phyloP scores from a whole-genome alignment of 2,113 vertebrate species.

The Fregetta grallaria region DNA sequence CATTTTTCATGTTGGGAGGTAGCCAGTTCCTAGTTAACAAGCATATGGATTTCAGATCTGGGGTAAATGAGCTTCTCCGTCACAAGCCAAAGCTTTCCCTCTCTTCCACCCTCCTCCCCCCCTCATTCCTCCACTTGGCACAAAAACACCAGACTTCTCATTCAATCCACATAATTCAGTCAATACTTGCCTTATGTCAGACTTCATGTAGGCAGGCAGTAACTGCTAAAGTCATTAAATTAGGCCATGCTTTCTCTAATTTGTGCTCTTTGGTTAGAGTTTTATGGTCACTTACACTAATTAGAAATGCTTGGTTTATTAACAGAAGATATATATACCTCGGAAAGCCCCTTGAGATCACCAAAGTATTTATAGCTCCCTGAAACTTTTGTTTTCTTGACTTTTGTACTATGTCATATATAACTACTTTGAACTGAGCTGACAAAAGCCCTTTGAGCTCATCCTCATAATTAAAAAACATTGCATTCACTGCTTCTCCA shows the following conservation, averaged over 20 bases:
- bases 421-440: neutral
- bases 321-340: neutral
- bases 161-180: constrained; percentile 35
- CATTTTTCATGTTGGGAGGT: constrained; percentile 50
- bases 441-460: neutral
- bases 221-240: constrained; percentile 57
- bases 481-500: neutral
- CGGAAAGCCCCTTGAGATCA: neutral
- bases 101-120: neutral
- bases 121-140: neutral
- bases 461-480: neutral
- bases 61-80: constrained; percentile 40
- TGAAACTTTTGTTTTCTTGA: neutral
- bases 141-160: neutral
- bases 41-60: constrained; percentile 59
- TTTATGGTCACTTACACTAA: constrained; percentile 40
- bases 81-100: neutral
- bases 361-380: neutral
- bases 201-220: constrained; percentile 16
- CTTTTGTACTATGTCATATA: neutral
- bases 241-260: constrained; percentile 35
- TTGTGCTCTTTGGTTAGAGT: constrained; percentile 32
- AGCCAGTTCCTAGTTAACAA: constrained; percentile 48
- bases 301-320: constrained; percentile 18
- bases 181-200: constrained; percentile 29